Evolutionary conservation across 2,888 invertebrate species (phyloP).

Genomic region (Cheilosia urbana): DNA sequence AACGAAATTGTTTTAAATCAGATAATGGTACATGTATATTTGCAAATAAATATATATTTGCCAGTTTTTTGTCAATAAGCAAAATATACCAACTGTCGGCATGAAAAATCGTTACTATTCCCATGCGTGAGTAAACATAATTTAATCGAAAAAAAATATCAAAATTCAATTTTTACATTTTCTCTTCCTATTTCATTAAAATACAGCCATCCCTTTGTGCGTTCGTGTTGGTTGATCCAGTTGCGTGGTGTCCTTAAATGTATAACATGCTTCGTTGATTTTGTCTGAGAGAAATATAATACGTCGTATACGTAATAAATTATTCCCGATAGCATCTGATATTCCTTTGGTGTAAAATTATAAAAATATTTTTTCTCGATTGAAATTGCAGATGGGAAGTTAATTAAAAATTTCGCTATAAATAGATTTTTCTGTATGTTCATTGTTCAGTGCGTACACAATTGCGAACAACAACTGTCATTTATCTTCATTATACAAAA

Average conservation of each 20-base stretch:
- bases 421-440: background rate
- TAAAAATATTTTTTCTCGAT: background rate
- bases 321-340: slow-evolving; percentile 5
- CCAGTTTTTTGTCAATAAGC: no score
- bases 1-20: no score
- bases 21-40: no score
- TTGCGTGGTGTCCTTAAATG: background rate
- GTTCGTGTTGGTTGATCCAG: background rate
- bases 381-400: slow-evolving; percentile 5
- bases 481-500: no score
- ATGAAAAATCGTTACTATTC: no score
- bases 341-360: background rate
- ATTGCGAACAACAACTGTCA: no score
- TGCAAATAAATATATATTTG: no score
- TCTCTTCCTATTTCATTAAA: background rate
- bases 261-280: background rate
- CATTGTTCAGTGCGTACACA: background rate
- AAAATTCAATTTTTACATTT: background rate
- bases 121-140: background rate
- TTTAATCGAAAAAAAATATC: background rate
- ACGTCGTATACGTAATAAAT: background rate
- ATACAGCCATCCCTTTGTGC: background rate
- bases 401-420: slow-evolving; percentile 1
- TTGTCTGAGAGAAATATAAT: background rate
- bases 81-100: no score